Evolutionary conservation across 30 jellyfish, hydroid and myxozoan genomes (phyloP).

Genomic region (Nemopilema nomurai): DNA sequence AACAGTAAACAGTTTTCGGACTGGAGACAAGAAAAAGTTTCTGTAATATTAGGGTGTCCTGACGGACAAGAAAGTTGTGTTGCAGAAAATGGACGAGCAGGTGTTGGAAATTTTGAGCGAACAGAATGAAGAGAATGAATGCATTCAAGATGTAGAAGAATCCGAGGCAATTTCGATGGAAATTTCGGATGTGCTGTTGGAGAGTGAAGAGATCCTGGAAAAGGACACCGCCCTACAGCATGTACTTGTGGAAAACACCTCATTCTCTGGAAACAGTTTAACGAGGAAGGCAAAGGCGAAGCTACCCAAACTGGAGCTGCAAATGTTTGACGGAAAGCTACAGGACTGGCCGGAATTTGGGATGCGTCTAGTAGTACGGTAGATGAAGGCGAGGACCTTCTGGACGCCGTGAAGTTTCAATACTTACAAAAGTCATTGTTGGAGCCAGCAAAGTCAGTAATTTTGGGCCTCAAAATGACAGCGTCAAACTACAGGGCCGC

Average conservation of each 20-base stretch:
- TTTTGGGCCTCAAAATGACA: conserved; percentile 31
- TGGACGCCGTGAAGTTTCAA: conserved; percentile 21
- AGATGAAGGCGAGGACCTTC: conserved; percentile 25
- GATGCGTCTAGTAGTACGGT: conserved; percentile 21
- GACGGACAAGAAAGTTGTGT: not conserved
- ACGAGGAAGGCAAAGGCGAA: conserved; percentile 18
- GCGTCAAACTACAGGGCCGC: conserved; percentile 28
- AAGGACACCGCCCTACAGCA: not conserved
- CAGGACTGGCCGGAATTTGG: conserved; percentile 45
- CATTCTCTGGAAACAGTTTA: not conserved
- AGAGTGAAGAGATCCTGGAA: not conserved
- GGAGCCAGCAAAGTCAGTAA: conserved; percentile 52
- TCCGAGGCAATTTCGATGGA: not conserved
- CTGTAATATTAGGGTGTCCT: not conserved
- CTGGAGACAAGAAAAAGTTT: not conserved
- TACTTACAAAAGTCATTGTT: conserved; percentile 20
- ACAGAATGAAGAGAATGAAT: not conserved
- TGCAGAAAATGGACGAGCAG: not conserved
- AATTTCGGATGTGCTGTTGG: not conserved
- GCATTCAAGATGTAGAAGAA: not conserved
- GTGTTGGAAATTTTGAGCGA: not conserved
- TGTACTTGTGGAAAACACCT: not conserved
- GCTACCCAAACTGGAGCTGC: conserved; percentile 35
- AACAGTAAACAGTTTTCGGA: not conserved
- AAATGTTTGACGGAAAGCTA: conserved; percentile 10